These are phyloP conservation scores for Thera obeliscata DNA, from an alignment of 2,888 invertebrate species.

Conservation along the genomic window DNA sequence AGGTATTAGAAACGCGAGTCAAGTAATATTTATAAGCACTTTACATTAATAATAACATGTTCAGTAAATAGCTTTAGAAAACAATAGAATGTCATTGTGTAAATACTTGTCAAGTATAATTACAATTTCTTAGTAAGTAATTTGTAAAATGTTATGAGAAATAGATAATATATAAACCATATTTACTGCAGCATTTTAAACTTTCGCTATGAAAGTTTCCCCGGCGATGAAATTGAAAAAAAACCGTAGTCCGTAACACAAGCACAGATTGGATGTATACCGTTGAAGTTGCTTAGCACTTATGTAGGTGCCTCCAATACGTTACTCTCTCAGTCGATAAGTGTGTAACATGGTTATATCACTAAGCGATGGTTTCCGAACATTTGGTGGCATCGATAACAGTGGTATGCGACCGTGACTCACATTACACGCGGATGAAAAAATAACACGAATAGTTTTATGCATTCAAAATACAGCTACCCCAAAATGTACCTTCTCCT, in stretches of 20 bases:
- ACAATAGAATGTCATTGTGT: neutral
- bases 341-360: slow-evolving; percentile 4
- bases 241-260: neutral
- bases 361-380: slow-evolving; percentile 8
- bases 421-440: slow-evolving; percentile 5
- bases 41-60: neutral
- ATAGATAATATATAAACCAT: no score
- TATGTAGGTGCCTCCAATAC: neutral
- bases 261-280: neutral
- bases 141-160: no score
- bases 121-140: no score
- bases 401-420: slow-evolving; percentile 4
- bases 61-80: neutral
- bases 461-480: slow-evolving; percentile 18
- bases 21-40: neutral
- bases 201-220: neutral
- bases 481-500: slow-evolving; percentile 10
- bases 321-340: neutral
- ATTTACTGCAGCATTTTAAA: neutral
- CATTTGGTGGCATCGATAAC: slow-evolving; percentile 10
- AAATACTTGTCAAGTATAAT: no score
- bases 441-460: slow-evolving; percentile 5
- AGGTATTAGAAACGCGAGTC: neutral
- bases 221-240: neutral
- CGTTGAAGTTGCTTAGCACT: neutral